Percentiles rank a stretch among this genome's conserved stretches.
Conservation (phyloP, 2,113 vertebrate species). For the Cyphomyrus discorhynchus region DNA sequence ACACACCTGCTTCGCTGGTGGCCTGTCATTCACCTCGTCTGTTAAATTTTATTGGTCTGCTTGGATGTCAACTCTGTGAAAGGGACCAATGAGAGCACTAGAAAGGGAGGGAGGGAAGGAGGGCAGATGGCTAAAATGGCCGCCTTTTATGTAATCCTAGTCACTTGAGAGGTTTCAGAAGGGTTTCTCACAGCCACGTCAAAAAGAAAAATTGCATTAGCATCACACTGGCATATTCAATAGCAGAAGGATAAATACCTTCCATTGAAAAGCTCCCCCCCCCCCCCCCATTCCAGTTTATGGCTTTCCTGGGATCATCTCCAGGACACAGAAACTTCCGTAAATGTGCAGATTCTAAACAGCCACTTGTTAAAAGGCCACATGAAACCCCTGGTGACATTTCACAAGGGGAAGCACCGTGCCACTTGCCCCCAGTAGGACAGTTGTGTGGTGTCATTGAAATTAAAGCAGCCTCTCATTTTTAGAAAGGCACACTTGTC, state of each 20-base stretch:
- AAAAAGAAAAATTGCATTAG: background rate
- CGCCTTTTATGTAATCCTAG: background rate
- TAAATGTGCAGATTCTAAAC: background rate
- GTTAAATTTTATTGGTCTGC: background rate
- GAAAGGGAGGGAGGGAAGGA: background rate
- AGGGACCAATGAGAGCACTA: background rate
- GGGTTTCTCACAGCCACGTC: background rate
- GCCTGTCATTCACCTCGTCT: background rate
- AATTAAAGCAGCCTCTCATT: background rate
- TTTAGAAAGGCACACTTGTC: background rate
- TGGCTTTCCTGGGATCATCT: background rate
- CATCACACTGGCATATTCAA: background rate
- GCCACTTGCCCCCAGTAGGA: background rate
- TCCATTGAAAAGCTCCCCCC: background rate
- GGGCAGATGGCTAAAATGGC: background rate
- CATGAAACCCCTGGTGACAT: background rate
- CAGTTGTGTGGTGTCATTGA: slow-evolving; percentile 1
- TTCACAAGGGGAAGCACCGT: background rate
- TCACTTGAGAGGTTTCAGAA: background rate
- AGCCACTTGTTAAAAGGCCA: background rate
- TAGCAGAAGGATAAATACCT: background rate
- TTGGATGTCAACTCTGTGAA: background rate
- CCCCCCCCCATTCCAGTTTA: background rate
- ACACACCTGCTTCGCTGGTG: background rate
- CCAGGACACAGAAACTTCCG: background rate